Percentiles rank a stretch among this genome's conserved stretches.
phyloP scores from a whole-genome alignment of 2,888 invertebrate genomes.

The Heliconius ismenius region DNA sequence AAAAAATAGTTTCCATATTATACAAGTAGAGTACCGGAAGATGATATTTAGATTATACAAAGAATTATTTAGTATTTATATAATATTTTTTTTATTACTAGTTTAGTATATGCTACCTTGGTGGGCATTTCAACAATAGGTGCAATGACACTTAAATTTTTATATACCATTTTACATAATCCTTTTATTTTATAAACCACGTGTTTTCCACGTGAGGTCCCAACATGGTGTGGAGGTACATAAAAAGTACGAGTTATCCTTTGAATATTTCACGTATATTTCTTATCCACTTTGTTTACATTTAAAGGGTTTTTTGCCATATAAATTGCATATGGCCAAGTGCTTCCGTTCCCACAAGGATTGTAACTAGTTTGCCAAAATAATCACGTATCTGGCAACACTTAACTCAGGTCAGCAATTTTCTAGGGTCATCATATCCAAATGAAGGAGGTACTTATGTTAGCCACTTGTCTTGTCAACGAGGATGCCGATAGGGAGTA shows the following conservation, averaged over 20 bases:
- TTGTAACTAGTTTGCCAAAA: slow-evolving; percentile 57
- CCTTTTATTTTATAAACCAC: slow-evolving; percentile 9
- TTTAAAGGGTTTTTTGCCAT: slow-evolving; percentile 32
- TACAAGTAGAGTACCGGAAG: slow-evolving; percentile 11
- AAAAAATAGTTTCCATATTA: not conserved
- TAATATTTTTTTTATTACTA: slow-evolving; percentile 1
- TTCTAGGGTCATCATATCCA: slow-evolving; percentile 40
- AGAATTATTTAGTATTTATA: slow-evolving; percentile 2
- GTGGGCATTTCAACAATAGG: slow-evolving; percentile 20
- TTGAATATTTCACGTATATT: slow-evolving; percentile 23
- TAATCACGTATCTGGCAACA: slow-evolving; percentile 64
- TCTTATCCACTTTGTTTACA: slow-evolving; percentile 21
- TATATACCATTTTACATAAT: slow-evolving; percentile 15
- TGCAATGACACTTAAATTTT: not conserved
- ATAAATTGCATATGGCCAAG: slow-evolving; percentile 20
- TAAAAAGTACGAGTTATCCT: slow-evolving; percentile 16
- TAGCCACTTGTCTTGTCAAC: slow-evolving; percentile 47
- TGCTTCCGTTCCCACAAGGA: slow-evolving; percentile 68
- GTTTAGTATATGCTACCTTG: slow-evolving; percentile 4
- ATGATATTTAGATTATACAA: not conserved
- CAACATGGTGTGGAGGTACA: not conserved
- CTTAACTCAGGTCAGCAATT: slow-evolving; percentile 56
- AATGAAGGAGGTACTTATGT: slow-evolving; percentile 37
- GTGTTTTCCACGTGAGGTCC: slow-evolving; percentile 34
- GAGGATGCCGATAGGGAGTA: slow-evolving; percentile 49